Evolutionary conservation across 1,140 invertebrate genomes (phyloP).

Genomic region (Drosophila equinoxialis): DNA sequence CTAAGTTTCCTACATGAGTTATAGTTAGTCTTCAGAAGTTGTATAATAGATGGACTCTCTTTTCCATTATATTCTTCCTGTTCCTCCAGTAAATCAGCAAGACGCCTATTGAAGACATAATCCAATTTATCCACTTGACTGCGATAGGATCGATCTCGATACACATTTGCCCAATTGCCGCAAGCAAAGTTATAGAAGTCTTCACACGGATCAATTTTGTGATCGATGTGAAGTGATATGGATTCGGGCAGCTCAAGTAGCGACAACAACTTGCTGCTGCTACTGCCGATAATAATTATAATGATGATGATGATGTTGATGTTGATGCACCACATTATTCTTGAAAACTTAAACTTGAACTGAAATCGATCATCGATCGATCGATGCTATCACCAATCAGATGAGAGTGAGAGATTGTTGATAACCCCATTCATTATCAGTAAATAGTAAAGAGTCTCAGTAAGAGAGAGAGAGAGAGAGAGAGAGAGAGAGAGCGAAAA

Average conservation of each 20-base stretch:
- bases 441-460: background rate
- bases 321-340: conserved; percentile 4
- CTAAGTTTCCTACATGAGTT: conserved; percentile 31
- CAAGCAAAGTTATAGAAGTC: conserved; percentile 58
- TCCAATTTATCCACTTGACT: conserved; percentile 46
- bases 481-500: background rate
- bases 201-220: conserved; percentile 16
- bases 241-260: background rate
- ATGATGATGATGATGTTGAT: too few relatives aligned
- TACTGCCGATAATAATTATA: too few relatives aligned
- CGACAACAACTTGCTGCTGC: background rate
- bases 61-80: background rate
- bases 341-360: conserved; percentile 1
- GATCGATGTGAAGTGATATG: conserved; percentile 27
- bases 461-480: background rate
- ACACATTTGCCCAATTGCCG: conserved; percentile 39
- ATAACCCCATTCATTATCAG: conserved; percentile 8
- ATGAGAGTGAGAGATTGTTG: background rate
- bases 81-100: conserved; percentile 35
- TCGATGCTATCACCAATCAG: conserved; percentile 8
- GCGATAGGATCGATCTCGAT: background rate
- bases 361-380: conserved; percentile 10
- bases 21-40: conserved; percentile 40
- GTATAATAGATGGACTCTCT: conserved; percentile 19
- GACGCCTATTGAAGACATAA: conserved; percentile 23